These are phyloP conservation scores for Melinaea menophilus DNA, from an alignment of 2,888 invertebrate species.

Conservation along the genomic window DNA sequence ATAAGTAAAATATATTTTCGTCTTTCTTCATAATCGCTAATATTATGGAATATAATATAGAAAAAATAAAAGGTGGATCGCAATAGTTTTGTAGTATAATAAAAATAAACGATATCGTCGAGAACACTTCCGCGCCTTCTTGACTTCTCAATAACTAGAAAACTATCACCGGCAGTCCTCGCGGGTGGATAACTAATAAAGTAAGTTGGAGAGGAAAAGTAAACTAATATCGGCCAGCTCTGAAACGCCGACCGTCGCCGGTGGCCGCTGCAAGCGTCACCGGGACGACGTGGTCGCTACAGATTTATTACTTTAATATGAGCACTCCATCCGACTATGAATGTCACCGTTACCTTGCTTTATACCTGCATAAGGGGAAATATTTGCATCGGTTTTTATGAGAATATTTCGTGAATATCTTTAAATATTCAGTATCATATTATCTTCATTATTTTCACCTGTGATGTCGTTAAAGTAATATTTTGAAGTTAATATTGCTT, in stretches of 20 bases:
- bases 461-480: neutral
- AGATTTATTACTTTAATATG: constrained; percentile 75
- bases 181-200: constrained; percentile 73
- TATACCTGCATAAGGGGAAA: constrained; percentile 16
- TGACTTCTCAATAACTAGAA: constrained; percentile 69
- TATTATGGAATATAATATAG: neutral
- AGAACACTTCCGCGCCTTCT: constrained; percentile 43
- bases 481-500: neutral
- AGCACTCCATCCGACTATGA: constrained; percentile 50
- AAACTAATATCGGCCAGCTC: constrained; percentile 77
- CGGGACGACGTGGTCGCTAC: constrained; percentile 47
- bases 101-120: constrained; percentile 33
- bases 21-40: neutral
- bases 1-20: neutral
- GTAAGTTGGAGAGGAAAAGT: constrained; percentile 77
- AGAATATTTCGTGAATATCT: constrained; percentile 1
- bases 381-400: constrained; percentile 13
- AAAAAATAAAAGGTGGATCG: neutral
- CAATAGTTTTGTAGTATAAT: constrained; percentile 22
- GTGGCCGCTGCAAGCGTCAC: constrained; percentile 40
- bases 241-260: constrained; percentile 49
- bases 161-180: constrained; percentile 67
- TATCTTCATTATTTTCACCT: neutral
- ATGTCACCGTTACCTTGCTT: constrained; percentile 47
- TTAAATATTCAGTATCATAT: neutral